Evolutionary conservation across 1,140 invertebrate genomes (phyloP).

Genomic region (Cyclina sinensis): DNA sequence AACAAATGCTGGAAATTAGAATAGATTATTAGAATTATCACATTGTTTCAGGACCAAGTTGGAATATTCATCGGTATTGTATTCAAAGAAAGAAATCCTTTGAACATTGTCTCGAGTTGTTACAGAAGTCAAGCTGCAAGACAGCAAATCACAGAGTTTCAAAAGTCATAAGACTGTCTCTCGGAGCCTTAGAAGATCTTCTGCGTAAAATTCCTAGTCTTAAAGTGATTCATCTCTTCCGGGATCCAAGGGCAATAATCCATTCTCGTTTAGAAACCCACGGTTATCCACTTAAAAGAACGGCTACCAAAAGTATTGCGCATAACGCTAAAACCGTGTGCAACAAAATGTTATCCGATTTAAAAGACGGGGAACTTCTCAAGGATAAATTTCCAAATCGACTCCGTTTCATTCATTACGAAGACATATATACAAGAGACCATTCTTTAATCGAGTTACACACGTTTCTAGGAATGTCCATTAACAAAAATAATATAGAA

Average conservation of each 20-base stretch:
- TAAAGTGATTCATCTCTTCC: conserved; percentile 58
- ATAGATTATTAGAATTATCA: too few species aligned
- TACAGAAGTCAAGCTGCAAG: conserved; percentile 1
- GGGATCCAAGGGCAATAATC: conserved; percentile 48
- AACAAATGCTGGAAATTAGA: too few species aligned
- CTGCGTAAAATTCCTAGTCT: neutral
- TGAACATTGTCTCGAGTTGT: neutral
- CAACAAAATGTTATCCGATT: conserved; percentile 31
- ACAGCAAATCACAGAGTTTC: conserved; percentile 21
- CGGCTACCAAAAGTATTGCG: neutral
- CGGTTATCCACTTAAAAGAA: neutral
- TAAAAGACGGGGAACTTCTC: conserved; percentile 13
- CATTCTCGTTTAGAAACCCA: conserved; percentile 50
- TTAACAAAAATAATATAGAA: neutral
- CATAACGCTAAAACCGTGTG: conserved; percentile 31
- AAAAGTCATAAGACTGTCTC: conserved; percentile 43
- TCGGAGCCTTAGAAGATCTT: conserved; percentile 15
- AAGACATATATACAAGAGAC: conserved; percentile 12
- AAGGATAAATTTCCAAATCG: conserved; percentile 36
- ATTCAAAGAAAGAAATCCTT: neutral
- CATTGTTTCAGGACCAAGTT: conserved; percentile 54
- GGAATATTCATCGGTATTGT: conserved; percentile 41
- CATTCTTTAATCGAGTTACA: conserved; percentile 26
- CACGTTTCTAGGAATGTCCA: conserved; percentile 33
- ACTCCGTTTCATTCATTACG: conserved; percentile 55